Evolutionary conservation across 2,113 vertebrate species (phyloP), one percentile per base, ranked within the genome.

Genomic region (Actinemys pallida): DNA sequence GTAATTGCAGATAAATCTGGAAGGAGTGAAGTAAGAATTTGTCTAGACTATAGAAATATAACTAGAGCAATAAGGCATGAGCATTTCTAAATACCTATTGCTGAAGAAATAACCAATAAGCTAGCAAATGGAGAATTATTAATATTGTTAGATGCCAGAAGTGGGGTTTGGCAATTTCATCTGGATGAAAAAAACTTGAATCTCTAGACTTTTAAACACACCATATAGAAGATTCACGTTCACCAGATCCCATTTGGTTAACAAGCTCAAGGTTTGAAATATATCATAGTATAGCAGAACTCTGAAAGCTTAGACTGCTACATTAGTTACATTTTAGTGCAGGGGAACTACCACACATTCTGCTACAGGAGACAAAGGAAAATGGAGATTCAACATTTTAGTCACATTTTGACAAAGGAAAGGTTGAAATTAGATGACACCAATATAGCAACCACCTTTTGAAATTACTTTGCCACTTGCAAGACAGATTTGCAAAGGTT

Each of bases 401-500:
- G 11, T 96, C 17, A 87, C 1, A 20, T 89, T 86, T 80, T 83
- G 11, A 42, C 79, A 90, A 4, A 88, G 50, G 0, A 84, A 87
- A 92, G 8, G 11, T 92, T 86, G 29, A 54, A 92, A 82, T 95
- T 42, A 84, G 76, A 62, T 82, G 42, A 16, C 16, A 27, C 16
- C 39, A 27, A 57, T 4, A 47, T 12, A 20, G 39, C 42, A 53
- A 84, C 54, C 79, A 6, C 2, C 80, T 52, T 50, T 90, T 65
- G 25, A 81, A 90, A 29, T 76, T 1, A 75, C 81, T 65, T 88
- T 84, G 47, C 42, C 45, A 80, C 17, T 80, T 94, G 19, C 6
- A 85, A 83, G 45, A 53, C 31, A 6, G 14, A 27, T 91, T 65
- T 87, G 27, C 56, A 85, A 69, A 72, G 11, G 29, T 9, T 24